Percentiles rank a stretch among this genome's conserved stretches.
phyloP scores from a whole-genome alignment of 2,113 vertebrate species.

The Empidonax traillii region DNA sequence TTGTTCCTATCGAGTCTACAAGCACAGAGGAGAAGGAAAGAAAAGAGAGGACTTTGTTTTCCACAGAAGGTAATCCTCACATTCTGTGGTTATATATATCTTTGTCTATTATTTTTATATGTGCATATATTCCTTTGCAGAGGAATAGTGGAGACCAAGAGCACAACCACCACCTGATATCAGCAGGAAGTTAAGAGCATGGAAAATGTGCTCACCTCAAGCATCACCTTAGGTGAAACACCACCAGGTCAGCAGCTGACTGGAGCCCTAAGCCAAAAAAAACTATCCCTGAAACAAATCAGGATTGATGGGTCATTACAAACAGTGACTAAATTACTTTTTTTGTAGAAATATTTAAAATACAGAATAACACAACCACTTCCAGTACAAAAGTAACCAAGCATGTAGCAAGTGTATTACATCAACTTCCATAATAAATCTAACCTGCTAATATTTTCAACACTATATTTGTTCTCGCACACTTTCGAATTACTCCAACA shows the following conservation, averaged over 20 bases:
- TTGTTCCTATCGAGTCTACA: neutral
- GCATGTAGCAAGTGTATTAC: neutral
- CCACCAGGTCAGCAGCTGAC: neutral
- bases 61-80: neutral
- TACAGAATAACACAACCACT: neutral
- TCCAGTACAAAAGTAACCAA: neutral
- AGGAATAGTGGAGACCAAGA: neutral
- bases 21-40: neutral
- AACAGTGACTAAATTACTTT: neutral
- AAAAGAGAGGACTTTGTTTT: neutral
- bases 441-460: constrained; percentile 45
- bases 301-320: neutral
- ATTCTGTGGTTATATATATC: neutral
- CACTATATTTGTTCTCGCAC: neutral
- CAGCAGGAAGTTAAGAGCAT: accelerated
- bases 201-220: neutral
- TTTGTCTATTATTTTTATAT: neutral
- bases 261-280: neutral
- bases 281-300: neutral
- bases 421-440: constrained; percentile 38
- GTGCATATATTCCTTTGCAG: neutral
- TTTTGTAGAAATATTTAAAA: neutral
- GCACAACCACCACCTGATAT: neutral
- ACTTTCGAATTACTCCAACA: neutral
- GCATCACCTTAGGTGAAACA: neutral